These are phyloP conservation scores for Stegophylla sp. DNA, from an alignment of 2,888 invertebrate species.

Conservation along the genomic window DNA sequence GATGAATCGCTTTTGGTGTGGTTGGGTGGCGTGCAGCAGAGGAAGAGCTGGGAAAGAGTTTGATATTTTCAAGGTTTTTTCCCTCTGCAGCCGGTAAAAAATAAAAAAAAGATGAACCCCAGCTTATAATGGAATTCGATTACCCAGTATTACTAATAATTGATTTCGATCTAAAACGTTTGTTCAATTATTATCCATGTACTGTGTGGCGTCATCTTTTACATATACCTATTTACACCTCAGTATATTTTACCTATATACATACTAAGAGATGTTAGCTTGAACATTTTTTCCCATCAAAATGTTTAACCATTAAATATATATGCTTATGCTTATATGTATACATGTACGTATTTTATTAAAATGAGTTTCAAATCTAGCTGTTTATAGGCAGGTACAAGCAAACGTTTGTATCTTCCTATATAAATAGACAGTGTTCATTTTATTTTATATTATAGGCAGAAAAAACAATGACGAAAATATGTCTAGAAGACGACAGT, in stretches of 20 bases:
- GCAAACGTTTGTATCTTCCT: no score
- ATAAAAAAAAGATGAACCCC: neutral
- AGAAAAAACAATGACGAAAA: no score
- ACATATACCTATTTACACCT: no score
- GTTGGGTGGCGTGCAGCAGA: no score
- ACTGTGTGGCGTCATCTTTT: neutral
- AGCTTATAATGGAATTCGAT: neutral
- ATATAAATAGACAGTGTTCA: no score
- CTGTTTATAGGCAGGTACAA: neutral
- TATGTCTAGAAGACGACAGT: no score
- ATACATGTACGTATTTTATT: neutral
- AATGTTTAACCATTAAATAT: neutral
- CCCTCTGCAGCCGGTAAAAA: neutral
- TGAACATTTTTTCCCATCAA: no score
- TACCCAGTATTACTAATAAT: conserved; percentile 11
- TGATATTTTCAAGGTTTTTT: neutral
- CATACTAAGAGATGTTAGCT: no score
- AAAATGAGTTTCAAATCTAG: neutral
- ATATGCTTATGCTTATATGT: neutral
- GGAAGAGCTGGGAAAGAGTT: neutral
- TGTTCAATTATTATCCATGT: neutral
- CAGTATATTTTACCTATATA: no score
- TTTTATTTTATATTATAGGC: no score
- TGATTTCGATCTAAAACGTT: conserved; percentile 13
- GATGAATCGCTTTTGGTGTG: no score